Percentiles rank a stretch among this genome's conserved stretches.
phyloP scores from a whole-genome alignment of 2,888 invertebrate genomes.

The Plagodis pulveraria region DNA sequence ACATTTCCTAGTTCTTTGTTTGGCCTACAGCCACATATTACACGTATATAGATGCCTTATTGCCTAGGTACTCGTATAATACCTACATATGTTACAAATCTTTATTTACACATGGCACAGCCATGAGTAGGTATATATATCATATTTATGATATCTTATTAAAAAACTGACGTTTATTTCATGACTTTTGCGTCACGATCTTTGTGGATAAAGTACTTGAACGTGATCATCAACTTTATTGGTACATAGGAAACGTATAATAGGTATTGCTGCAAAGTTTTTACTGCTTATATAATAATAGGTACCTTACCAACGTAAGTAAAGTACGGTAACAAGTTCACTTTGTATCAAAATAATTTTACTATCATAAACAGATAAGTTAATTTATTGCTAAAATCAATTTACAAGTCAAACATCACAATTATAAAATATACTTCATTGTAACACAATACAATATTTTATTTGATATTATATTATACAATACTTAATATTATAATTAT shows the following conservation, averaged over 20 bases:
- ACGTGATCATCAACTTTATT: slow-evolving; percentile 10
- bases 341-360: no score
- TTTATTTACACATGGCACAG: neutral
- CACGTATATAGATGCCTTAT: slow-evolving; percentile 1
- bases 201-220: slow-evolving; percentile 13
- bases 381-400: no score
- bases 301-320: neutral
- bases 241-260: neutral
- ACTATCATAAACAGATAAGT: no score
- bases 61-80: neutral
- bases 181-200: neutral
- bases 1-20: slow-evolving; percentile 41
- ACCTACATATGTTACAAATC: slow-evolving; percentile 3
- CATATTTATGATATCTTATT: neutral
- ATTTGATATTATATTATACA: no score
- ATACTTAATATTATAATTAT: no score
- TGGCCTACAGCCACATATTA: slow-evolving; percentile 1
- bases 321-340: no score
- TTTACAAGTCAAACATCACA: no score
- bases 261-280: no score
- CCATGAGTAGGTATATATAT: neutral
- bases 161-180: neutral
- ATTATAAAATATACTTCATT: no score
- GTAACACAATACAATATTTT: no score
- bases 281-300: neutral